Percentiles rank a stretch among this genome's conserved stretches.
Evolutionary conservation across 2,888 invertebrate species (phyloP).

Genomic region (Sesia bembeciformis): DNA sequence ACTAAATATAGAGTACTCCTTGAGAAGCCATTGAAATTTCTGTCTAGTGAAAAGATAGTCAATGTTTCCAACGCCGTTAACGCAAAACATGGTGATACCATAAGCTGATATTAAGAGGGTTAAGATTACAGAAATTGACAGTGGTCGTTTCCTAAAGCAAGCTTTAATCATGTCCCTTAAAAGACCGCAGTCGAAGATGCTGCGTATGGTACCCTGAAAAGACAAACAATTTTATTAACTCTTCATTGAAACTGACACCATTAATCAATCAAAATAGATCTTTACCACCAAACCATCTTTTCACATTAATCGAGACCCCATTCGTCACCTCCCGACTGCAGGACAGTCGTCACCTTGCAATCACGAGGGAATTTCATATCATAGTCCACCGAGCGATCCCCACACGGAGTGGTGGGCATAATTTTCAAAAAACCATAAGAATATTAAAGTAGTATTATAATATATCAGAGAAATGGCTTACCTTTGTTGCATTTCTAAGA

Average conservation of each 20-base stretch:
- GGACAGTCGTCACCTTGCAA: too few relatives aligned
- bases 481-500: conserved; percentile 2
- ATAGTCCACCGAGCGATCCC: too few relatives aligned
- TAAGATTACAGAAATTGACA: conserved; percentile 1
- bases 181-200: conserved; percentile 3
- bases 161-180: conserved; percentile 5
- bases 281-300: too few relatives aligned
- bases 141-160: conserved; percentile 6
- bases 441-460: too few relatives aligned
- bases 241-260: too few relatives aligned
- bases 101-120: conserved; percentile 3
- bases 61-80: conserved; percentile 5
- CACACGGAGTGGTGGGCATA: too few relatives aligned
- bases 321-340: too few relatives aligned
- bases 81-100: conserved; percentile 4
- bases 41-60: conserved; percentile 10
- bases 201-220: conserved; percentile 7
- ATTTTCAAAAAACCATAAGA: too few relatives aligned
- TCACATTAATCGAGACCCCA: too few relatives aligned
- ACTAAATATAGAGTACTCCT: conserved; percentile 9
- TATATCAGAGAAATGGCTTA: neutral
- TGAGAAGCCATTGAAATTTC: conserved; percentile 11
- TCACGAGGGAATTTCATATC: too few relatives aligned
- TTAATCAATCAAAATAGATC: too few relatives aligned
- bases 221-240: neutral